Percentiles rank a stretch among this genome's conserved stretches.
These are phyloP conservation scores for Heliothis peltigera DNA, from an alignment of 2,888 invertebrate genomes.

Conservation along the genomic window DNA sequence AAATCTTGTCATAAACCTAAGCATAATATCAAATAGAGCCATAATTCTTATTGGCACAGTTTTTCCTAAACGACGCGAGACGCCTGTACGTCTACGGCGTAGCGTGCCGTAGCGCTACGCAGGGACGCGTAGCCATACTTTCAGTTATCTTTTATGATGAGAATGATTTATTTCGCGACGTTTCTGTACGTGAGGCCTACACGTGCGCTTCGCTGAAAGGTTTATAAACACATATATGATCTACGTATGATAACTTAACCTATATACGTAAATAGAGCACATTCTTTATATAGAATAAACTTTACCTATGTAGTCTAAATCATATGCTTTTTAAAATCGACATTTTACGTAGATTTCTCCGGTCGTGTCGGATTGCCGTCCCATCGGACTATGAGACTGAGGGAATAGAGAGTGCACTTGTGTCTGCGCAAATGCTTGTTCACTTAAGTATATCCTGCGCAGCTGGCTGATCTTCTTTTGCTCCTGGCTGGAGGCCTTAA, in stretches of 20 bases:
- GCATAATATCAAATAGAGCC: conserved; percentile 50
- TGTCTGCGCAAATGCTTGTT: no score
- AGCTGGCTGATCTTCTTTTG: no score
- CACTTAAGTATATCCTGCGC: no score
- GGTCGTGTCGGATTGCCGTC: no score
- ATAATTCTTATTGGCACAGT: conserved; percentile 51
- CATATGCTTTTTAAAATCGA: no score
- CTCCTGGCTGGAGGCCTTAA: no score
- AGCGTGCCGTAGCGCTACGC: conserved; percentile 61
- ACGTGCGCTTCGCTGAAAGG: conserved; percentile 47
- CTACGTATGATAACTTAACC: conserved; percentile 1
- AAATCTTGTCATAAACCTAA: conserved; percentile 35
- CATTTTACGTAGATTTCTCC: no score
- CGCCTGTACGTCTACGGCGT: conserved; percentile 63
- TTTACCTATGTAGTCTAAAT: background rate
- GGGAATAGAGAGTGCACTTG: no score
- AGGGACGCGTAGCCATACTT: conserved; percentile 50
- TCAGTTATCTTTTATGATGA: conserved; percentile 55
- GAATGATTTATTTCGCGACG: conserved; percentile 58
- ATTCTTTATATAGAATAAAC: background rate
- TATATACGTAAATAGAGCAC: background rate
- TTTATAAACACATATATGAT: conserved; percentile 26
- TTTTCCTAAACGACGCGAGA: conserved; percentile 42
- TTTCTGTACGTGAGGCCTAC: conserved; percentile 35
- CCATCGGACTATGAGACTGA: no score